Conservation (phyloP, 2,888 invertebrate species). For the Acrobasis repandana region DNA sequence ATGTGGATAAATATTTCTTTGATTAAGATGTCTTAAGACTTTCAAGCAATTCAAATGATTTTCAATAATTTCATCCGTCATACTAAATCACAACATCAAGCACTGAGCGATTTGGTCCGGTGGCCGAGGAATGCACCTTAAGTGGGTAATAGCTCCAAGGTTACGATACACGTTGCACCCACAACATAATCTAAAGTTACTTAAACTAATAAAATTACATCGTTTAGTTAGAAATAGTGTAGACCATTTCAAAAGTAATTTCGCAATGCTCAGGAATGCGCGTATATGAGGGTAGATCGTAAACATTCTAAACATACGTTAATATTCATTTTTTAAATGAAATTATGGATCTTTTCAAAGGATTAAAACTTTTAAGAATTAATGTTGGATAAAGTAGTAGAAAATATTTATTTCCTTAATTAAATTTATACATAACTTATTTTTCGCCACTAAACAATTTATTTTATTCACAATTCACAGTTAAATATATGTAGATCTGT, state of each 20-base stretch:
- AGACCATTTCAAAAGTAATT: constrained; percentile 8
- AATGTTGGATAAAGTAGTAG: too few relatives aligned
- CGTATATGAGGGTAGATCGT: constrained; percentile 6
- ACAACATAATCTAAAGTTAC: constrained; percentile 4
- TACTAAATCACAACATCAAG: constrained; percentile 4
- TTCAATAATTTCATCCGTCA: too few relatives aligned
- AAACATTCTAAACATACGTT: neutral
- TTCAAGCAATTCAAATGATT: too few relatives aligned
- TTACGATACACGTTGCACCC: constrained; percentile 8
- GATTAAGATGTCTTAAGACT: too few relatives aligned
- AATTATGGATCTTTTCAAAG: neutral
- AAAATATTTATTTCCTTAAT: neutral
- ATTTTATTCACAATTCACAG: neutral
- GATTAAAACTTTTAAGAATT: too few relatives aligned
- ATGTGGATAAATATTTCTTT: too few relatives aligned
- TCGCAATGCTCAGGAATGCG: constrained; percentile 14
- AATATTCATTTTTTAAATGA: neutral
- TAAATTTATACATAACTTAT: neutral
- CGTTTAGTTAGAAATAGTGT: constrained; percentile 7
- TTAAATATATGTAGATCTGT: neutral
- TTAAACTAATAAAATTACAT: constrained; percentile 18
- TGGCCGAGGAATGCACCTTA: constrained; percentile 20
- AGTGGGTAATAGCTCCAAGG: constrained; percentile 20
- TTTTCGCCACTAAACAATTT: neutral
- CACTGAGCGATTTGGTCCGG: constrained; percentile 19